Evolutionary conservation across 2,888 invertebrate genomes (phyloP), one percentile per base, ranked within the genome.

Genomic region (Monoplex corrugatus): DNA sequence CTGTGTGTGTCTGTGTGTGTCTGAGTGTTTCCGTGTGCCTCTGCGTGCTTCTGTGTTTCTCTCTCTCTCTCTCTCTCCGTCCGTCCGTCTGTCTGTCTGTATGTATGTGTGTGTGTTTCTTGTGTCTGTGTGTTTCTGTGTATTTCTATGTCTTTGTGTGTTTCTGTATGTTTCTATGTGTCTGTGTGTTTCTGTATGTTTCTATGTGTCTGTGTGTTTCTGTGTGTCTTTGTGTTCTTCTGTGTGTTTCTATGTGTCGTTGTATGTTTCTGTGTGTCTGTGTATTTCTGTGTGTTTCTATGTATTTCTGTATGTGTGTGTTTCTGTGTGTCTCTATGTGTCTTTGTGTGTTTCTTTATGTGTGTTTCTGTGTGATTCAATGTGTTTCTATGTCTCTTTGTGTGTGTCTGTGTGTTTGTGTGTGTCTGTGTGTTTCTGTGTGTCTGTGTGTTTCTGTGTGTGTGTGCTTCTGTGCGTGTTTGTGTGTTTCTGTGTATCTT

Each of bases 391-490:
- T 32, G 32, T 72, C 35, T 72, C 10, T 72, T 32, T 72, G 32
- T 72, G 72, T 72, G 32, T 72, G 72, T 72, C 10, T 72, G 72
- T 72, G 32, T 72, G 72, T 72, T 5, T 72, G 72, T 72, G 32
- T 72, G 72, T 72, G 32, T 72, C 35, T 63, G 5, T n/a, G n/a
- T n/a, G n/a, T n/a, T n/a, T n/a, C n/a, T n/a, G n/a, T n/a, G n/a
- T n/a, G n/a, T n/a, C n/a, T 72, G 72, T 72, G 72, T 72, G 72
- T 72, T 32, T 72, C 35, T 72, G 72, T 72, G 72, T 72, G 72
- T 72, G 72, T 72, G 63, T 63, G 63, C 23, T 5, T 63, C 3
- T 23, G 63, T 63, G 63, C 28, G 23, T 23, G 63, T 63, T 16
- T 63, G 35, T 72, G 35, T 72, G 72, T n/a, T 13, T 28, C 19